Evolutionary conservation across 1,140 invertebrate genomes (phyloP), one percentile per base, ranked within the genome.

Genomic region (Macrostomum lignano): DNA sequence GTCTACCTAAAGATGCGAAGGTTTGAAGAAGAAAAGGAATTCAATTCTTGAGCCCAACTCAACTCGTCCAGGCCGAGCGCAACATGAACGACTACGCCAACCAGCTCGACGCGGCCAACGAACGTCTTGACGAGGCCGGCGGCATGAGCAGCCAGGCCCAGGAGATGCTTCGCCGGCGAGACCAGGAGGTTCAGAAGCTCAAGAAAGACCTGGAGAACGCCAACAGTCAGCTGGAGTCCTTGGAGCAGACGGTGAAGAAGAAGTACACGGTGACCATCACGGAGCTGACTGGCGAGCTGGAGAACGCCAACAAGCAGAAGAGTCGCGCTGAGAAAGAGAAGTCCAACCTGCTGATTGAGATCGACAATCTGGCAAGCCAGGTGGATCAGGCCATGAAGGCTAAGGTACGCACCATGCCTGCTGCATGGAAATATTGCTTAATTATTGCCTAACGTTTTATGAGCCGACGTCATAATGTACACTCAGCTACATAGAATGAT

Each of bases 31-130:
- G n/a, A n/a, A n/a, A n/a, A n/a, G n/a, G n/a, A n/a, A n/a, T n/a
- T n/a, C n/a, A n/a, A n/a, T n/a, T n/a, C n/a, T n/a, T n/a, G n/a
- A n/a, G n/a, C n/a, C n/a, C n/a, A n/a, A n/a, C n/a, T n/a, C n/a
- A n/a, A n/a, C n/a, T n/a, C n/a, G n/a, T 41, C 20, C 41, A 57
- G 53, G 49, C 47, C 30, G 54, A 57, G 43, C 54, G 49, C 39
- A 44, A 45, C 26, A 36, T 45, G 33, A 43, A 45, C 21, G 54
- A 57, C 37, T 38, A 46, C 13, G 38, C 37, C 31, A 46, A 50
- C 39, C 44, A 49, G 31, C 30, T 47, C 31, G 52, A 55, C 17
- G 42, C 46, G 25, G 24, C 53, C 9, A 42, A 42, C 38, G 52
- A 54, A 38, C 42, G 46, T 40, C 43, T 55, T 11, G 54, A 57